phyloP scores from a whole-genome alignment of 2,888 invertebrate species.

The Bimastos eiseni region DNA sequence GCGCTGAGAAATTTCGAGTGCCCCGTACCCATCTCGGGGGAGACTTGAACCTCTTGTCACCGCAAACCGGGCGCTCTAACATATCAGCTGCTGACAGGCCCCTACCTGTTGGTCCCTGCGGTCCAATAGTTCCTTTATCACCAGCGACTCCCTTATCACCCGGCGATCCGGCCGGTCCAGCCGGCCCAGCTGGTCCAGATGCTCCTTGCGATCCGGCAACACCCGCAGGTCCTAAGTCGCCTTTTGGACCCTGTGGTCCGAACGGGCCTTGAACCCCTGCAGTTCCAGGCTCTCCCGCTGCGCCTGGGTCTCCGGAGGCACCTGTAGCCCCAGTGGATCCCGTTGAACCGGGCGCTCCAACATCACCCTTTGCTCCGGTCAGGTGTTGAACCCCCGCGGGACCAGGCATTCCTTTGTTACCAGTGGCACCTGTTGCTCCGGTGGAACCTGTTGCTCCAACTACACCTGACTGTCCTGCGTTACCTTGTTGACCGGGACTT shows the following conservation, averaged over 20 bases:
- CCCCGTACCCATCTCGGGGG: too few relatives aligned
- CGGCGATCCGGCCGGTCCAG: constrained; percentile 31
- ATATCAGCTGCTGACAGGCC: not conserved
- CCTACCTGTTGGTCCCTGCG: constrained; percentile 29
- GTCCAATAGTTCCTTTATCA: constrained; percentile 32
- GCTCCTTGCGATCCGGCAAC: constrained; percentile 30
- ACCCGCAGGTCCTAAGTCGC: constrained; percentile 36
- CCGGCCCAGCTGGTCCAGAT: constrained; percentile 18
- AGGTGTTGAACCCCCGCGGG: not conserved
- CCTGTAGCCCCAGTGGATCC: constrained; percentile 39
- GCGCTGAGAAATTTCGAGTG: too few relatives aligned
- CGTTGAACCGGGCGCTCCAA: not conserved
- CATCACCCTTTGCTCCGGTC: not conserved
- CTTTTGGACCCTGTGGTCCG: constrained; percentile 35
- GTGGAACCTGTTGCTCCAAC: not conserved
- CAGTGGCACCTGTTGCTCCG: constrained; percentile 9
- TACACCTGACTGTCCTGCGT: not conserved
- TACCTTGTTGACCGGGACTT: not conserved
- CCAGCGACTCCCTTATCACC: constrained; percentile 36
- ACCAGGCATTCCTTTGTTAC: not conserved
- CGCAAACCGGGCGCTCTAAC: not conserved
- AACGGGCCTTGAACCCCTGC: constrained; percentile 33
- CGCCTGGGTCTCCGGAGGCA: constrained; percentile 31
- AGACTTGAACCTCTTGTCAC: too few relatives aligned
- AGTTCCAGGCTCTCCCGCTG: constrained; percentile 34